Base-by-base conservation (phyloP, 2,113 vertebrate species). In the Rhea americana region DNA sequence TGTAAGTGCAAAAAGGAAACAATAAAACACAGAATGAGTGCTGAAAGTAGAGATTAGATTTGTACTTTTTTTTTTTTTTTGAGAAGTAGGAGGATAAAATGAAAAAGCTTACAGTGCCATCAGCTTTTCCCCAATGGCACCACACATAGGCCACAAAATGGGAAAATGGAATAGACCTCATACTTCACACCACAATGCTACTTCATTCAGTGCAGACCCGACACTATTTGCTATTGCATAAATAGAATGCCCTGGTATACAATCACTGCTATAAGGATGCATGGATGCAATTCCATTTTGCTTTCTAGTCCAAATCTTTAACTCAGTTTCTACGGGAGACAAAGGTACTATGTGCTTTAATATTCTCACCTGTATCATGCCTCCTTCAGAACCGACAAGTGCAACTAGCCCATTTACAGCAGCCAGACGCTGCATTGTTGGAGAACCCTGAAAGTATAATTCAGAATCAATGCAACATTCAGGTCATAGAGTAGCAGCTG, bases 401-500 rank as follows among this genome's bases (percentile, higher is more conserved):
- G 99, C 98, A 73, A 99, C 98, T 91, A 99, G 96, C 8, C 99
- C 99, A 82, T 96, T 99, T 51, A 99, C 93, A 32, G 99, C 99
- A 68, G 99, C 98, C 94, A 99, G 97, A n/a, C 99, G 98, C 82
- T 99, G 98, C 99, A 99, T 99, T 25, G 99, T 99, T 35, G 99
- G 98, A 96, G 98, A 98, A 8, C 98, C 98, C 99, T 99, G 91
- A 62, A 97, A 97, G 53, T 1, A 0, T 13, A 91, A 96, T 96
- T 83, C 43, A 92, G 45, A 22, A 56, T 30, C 26, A 86, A 22
- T 19, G 56, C 37, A 16, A 73, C 66, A 94, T 5, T 28, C 59
- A 2, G 2, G 62, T 47, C 28, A 85, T 20, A 50, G 24, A 56
- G 62, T 5, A 41, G 13, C 41, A 59, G 65, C 51, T 5, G 39